Conservation (phyloP, 23 tunicate genomes). For the Ascidia mentula region DNA sequence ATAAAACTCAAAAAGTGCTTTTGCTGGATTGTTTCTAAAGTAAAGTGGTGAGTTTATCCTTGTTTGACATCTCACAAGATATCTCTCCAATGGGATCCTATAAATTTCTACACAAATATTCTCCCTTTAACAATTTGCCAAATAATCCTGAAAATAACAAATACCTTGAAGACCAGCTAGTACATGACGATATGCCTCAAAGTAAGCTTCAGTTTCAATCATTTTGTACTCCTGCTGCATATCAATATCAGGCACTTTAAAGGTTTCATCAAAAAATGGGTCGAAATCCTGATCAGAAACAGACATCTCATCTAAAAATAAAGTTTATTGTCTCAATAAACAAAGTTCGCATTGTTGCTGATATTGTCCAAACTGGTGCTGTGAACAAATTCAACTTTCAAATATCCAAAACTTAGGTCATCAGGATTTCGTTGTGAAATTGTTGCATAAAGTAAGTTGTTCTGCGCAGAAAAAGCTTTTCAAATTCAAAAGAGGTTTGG, state of each 20-base stretch:
- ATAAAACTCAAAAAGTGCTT: constrained; percentile 48
- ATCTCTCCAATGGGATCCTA: constrained; percentile 40
- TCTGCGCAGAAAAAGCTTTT: constrained; percentile 16
- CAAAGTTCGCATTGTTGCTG: too few species aligned
- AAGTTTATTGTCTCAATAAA: too few species aligned
- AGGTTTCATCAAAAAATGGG: too few species aligned
- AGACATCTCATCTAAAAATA: too few species aligned
- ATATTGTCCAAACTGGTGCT: background rate
- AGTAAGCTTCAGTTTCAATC: constrained; percentile 96
- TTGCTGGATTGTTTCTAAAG: constrained; percentile 18
- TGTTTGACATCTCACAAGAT: constrained; percentile 44
- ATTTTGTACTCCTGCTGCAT: constrained; percentile 74
- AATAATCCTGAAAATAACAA: too few species aligned
- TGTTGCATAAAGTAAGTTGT: constrained; percentile 59
- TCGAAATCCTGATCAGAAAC: too few species aligned
- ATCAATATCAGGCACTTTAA: constrained; percentile 23
- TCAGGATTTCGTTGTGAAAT: constrained; percentile 46
- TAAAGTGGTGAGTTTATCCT: constrained; percentile 50
- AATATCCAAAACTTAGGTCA: constrained; percentile 40
- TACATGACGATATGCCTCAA: constrained; percentile 88
- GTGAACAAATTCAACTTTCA: constrained; percentile 62
- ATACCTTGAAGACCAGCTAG: constrained; percentile 82
- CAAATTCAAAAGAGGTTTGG: too few species aligned
- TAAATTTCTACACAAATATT: constrained; percentile 35
- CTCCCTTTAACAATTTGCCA: too few species aligned